Conservation (phyloP, 2,888 invertebrate genomes). For the Tortricodes alternella region DNA sequence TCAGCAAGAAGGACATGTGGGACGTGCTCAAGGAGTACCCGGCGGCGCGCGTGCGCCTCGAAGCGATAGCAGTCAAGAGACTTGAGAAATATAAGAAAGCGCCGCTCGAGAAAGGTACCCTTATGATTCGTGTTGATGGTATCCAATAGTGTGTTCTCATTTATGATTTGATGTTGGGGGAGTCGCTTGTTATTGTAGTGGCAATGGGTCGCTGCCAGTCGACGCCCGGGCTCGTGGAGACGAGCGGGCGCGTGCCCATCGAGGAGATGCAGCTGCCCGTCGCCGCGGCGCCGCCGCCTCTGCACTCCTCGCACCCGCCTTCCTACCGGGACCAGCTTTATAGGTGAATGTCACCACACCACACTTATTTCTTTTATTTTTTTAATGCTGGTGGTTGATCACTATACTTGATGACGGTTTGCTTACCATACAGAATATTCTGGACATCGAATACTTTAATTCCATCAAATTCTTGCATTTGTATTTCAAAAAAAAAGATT, state of each 20-base stretch:
- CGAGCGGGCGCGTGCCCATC: slow-evolving; percentile 93
- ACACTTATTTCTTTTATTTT: background rate
- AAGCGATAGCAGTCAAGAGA: slow-evolving; percentile 98
- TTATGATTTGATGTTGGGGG: slow-evolving; percentile 1
- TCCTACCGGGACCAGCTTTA: slow-evolving; percentile 80
- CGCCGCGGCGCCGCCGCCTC: slow-evolving; percentile 63
- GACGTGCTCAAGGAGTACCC: slow-evolving; percentile 98
- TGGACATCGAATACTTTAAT: too few species aligned
- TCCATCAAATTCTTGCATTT: too few species aligned
- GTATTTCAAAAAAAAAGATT: too few species aligned
- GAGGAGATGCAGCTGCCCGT: slow-evolving; percentile 83
- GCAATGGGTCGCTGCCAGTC: slow-evolving; percentile 98
- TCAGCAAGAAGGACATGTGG: slow-evolving; percentile 99
- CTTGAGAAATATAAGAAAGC: slow-evolving; percentile 98
- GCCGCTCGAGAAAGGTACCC: slow-evolving; percentile 93
- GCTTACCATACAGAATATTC: too few species aligned
- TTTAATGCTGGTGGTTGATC: too few species aligned
- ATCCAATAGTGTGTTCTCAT: background rate
- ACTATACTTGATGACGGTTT: too few species aligned
- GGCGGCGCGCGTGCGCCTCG: slow-evolving; percentile 95
- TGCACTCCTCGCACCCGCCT: slow-evolving; percentile 75
- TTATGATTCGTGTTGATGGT: background rate
- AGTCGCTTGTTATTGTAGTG: slow-evolving; percentile 81
- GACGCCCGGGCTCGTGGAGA: slow-evolving; percentile 97
- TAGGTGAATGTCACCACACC: slow-evolving; percentile 66